These are phyloP conservation scores for Hirtodrosophila trivittata DNA, from an alignment of 2,888 invertebrate genomes.

Conservation along the genomic window DNA sequence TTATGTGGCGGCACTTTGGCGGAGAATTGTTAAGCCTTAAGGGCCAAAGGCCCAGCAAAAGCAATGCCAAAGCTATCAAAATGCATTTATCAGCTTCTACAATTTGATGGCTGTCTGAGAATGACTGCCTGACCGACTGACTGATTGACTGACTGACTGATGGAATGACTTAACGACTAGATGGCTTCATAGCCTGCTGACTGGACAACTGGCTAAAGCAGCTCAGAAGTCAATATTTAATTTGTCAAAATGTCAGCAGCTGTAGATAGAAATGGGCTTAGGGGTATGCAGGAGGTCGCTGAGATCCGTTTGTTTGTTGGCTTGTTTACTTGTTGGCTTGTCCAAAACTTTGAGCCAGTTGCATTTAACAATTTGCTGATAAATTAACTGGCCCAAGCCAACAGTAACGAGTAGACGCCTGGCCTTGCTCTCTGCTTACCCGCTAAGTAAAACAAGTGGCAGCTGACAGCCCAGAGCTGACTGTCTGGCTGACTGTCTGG, in stretches of 20 bases:
- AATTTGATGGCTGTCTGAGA: slow-evolving; percentile 34
- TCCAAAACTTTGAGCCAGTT: slow-evolving; percentile 20
- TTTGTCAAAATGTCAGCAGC: slow-evolving; percentile 51
- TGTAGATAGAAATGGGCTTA: not conserved
- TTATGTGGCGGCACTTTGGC: too few relatives aligned
- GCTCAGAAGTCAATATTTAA: slow-evolving; percentile 58
- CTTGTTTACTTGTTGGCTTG: slow-evolving; percentile 13
- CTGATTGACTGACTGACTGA: not conserved
- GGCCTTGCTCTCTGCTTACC: not conserved
- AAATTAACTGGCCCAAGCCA: slow-evolving; percentile 41
- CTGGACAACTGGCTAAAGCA: slow-evolving; percentile 9
- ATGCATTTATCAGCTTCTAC: slow-evolving; percentile 57
- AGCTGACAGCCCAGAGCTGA: slow-evolving; percentile 22
- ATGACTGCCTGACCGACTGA: slow-evolving; percentile 22
- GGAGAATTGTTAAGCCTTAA: slow-evolving; percentile 20
- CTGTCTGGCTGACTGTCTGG: slow-evolving; percentile 1
- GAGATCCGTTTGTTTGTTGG: slow-evolving; percentile 8
- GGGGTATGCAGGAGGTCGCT: not conserved
- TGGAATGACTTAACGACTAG: not conserved
- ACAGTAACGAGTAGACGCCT: not conserved
- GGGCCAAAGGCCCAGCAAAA: slow-evolving; percentile 11
- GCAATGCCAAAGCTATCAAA: slow-evolving; percentile 51
- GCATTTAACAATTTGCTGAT: slow-evolving; percentile 54
- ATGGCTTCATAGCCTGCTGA: not conserved
- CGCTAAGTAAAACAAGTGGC: slow-evolving; percentile 40